Conservation (phyloP, 2,888 invertebrate species). For the Agrochola lota region DNA sequence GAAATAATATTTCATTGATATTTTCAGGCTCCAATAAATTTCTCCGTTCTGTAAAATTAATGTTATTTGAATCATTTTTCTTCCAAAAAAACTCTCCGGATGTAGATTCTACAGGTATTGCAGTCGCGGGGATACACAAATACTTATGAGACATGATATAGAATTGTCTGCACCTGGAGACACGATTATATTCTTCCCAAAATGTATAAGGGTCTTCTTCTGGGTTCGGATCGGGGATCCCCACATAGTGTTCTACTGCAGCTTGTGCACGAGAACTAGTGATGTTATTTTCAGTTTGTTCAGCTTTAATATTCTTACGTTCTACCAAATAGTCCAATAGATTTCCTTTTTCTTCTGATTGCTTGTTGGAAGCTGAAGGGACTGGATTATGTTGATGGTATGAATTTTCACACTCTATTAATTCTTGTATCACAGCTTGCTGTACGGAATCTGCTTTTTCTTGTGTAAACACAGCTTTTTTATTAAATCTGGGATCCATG, state of each 20-base stretch:
- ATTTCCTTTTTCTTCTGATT: not conserved
- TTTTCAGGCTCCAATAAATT: slow-evolving; percentile 15
- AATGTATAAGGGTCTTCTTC: not conserved
- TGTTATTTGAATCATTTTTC: slow-evolving; percentile 1
- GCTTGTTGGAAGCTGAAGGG: not conserved
- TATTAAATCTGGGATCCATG: slow-evolving; percentile 14
- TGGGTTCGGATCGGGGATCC: not conserved
- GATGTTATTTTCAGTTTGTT: not conserved
- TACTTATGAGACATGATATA: slow-evolving; percentile 15
- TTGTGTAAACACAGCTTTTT: slow-evolving; percentile 1
- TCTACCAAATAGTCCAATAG: not conserved
- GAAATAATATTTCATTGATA: slow-evolving; percentile 21
- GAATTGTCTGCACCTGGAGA: not conserved
- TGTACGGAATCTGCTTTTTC: not conserved
- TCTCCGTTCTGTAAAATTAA: slow-evolving; percentile 9
- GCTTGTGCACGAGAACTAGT: not conserved
- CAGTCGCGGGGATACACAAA: slow-evolving; percentile 14
- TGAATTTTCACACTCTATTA: not conserved
- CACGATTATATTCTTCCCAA: slow-evolving; percentile 11
- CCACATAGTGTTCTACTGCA: not conserved
- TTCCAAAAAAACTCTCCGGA: slow-evolving; percentile 1
- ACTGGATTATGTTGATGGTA: not conserved
- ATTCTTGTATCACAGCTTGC: not conserved
- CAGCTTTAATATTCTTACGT: not conserved
- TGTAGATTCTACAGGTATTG: not conserved